Percentiles rank a stretch among this genome's conserved stretches.
Evolutionary conservation across 1,140 invertebrate genomes (phyloP).

Genomic region (Leptinotarsa undecemlineata): DNA sequence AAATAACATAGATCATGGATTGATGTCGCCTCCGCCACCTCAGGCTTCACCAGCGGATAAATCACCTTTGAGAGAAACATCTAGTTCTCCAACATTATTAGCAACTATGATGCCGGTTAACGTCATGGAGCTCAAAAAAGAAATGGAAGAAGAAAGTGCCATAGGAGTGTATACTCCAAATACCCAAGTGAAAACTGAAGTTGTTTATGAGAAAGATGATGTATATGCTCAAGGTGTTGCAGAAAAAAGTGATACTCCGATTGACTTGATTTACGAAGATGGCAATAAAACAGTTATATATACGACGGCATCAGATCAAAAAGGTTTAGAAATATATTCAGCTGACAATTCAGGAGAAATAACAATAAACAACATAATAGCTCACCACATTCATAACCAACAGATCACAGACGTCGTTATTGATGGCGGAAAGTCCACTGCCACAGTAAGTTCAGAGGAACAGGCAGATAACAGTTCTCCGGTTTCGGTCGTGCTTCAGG

Average conservation of each 20-base stretch:
- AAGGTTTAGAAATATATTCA: constrained; percentile 58
- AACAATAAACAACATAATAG: constrained; percentile 55
- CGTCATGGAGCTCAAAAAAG: constrained; percentile 67
- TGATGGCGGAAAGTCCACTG: constrained; percentile 53
- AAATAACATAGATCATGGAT: constrained; percentile 44
- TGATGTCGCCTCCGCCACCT: constrained; percentile 54
- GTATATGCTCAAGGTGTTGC: constrained; percentile 64
- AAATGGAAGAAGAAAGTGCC: constrained; percentile 57
- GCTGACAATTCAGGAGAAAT: constrained; percentile 58
- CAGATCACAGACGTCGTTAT: constrained; percentile 59
- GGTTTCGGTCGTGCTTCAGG: constrained; percentile 53
- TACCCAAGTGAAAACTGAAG: constrained; percentile 60
- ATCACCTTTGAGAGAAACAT: constrained; percentile 52
- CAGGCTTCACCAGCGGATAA: constrained; percentile 51
- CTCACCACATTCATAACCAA: constrained; percentile 57
- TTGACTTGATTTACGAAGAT: constrained; percentile 80
- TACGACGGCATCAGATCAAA: constrained; percentile 65
- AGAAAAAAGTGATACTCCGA: constrained; percentile 69
- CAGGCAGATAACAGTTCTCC: constrained; percentile 54
- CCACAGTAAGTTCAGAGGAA: constrained; percentile 47
- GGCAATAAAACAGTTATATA: constrained; percentile 81
- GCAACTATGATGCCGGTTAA: constrained; percentile 77
- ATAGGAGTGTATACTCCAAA: constrained; percentile 64
- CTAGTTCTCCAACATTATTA: constrained; percentile 69
- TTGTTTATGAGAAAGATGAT: constrained; percentile 58